Evolutionary conservation across 2,113 vertebrate species (phyloP), one percentile per base, ranked within the genome.

Genomic region (Fulica atra): DNA sequence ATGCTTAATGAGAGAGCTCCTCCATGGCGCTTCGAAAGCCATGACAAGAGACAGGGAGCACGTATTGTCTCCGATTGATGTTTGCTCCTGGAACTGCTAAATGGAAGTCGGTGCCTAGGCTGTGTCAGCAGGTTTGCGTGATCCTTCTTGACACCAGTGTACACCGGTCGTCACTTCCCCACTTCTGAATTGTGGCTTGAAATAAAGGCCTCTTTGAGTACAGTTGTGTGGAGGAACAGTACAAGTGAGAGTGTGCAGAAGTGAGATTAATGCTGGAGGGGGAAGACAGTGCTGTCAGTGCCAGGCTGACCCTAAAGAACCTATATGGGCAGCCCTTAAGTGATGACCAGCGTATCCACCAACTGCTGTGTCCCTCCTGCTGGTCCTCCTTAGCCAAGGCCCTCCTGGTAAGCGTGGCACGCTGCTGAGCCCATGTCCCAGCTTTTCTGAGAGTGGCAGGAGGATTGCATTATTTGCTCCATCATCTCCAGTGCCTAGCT

Each of bases 101-200:
- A 51, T 72, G 24, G 24, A 73, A 54, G 26, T 21, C 9, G 65
- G 0, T 38, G 16, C 23, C 13, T 51, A 65, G 29, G 11, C 56
- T 35, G n/a, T 53, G 16, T 10, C 0, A 0, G 31, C 50, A 26
- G 14, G n/a, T 73, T 69, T 2, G 1, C n/a, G 1, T 17, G 21
- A 31, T 50, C 16, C 36, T 81, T 84, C 48, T 80, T n/a, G 24
- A 69, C 28, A 69, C 10, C 19, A n/a, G 8, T 8, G 28, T 69
- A 36, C 6, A 31, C 25, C 6, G 10, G 54, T 11, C 53, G 2
- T 61, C 0, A 12, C 42, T 89, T 83, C 28, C 19, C 40, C n/a
- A 23, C 31, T 82, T 72, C 48, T 2, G 44, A 50, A 15, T 13
- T 71, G 12, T 40, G 20, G 60, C 71, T 76, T 26, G 74, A 51